These are phyloP conservation scores for Octonoba sinensis DNA, from an alignment of 2,888 invertebrate genomes.

Conservation along the genomic window DNA sequence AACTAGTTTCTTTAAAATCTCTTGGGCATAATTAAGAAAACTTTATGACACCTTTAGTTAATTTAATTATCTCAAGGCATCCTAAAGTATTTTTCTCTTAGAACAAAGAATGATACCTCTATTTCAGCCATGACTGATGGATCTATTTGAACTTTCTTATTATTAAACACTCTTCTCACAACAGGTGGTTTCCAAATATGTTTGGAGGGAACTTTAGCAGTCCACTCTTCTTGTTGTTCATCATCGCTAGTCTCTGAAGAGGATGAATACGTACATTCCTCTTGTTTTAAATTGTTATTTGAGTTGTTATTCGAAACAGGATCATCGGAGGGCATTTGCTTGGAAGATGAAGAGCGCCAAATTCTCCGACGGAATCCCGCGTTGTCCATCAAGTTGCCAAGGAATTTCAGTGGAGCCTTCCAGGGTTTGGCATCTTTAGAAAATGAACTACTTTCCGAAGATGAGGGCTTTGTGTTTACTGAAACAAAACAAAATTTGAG, in stretches of 20 bases:
- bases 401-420: conserved; percentile 42
- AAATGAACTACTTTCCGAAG: background rate
- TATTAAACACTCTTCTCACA: conserved; percentile 31
- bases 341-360: conserved; percentile 11
- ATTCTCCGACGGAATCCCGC: conserved; percentile 29
- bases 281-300: background rate
- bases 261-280: conserved; percentile 14
- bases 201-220: background rate
- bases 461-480: conserved; percentile 43
- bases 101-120: conserved; percentile 58
- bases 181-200: conserved; percentile 31
- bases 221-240: conserved; percentile 10
- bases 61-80: too few species aligned
- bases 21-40: too few species aligned
- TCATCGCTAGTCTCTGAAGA: conserved; percentile 20
- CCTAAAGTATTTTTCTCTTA: too few species aligned
- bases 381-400: conserved; percentile 52
- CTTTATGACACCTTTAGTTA: too few species aligned
- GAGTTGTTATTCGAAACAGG: conserved; percentile 6
- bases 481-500: background rate
- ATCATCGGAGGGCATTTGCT: conserved; percentile 30
- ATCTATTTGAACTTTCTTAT: conserved; percentile 56
- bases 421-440: conserved; percentile 20
- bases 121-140: conserved; percentile 66
- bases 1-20: too few species aligned